Evolutionary conservation across 1,140 invertebrate species (phyloP), one percentile per base, ranked within the genome.

Genomic region (Drosophila teissieri): DNA sequence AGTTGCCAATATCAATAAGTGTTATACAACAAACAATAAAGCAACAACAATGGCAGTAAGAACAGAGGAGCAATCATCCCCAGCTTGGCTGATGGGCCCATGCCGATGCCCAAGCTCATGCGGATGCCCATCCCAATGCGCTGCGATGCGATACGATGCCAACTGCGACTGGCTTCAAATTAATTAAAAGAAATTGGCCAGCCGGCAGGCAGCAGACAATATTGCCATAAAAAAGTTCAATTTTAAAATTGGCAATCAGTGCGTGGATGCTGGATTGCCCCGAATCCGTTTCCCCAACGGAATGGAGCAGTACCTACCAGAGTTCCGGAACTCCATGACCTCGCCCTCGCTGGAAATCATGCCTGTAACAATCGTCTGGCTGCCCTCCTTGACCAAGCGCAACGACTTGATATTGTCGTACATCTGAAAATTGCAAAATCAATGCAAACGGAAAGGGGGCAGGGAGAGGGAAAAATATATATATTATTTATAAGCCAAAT

Each of bases 291-390:
- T 57, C 37, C 31, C 27, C 22, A 62, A 40, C 12, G 27, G 15
- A 34, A 49, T 51, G 27, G 48, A 51, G n/a, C 6, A 27, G 55
- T 81, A 91, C 91, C 90, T 89, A 92, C 91, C 94, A 8, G 92
- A 76, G 56, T 93, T 93, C 12, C 95, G 93, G 85, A 97, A 98
- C 49, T 97, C 95, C 96, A 98, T 96, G 51, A 96, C 93, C 93
- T 98, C 97, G 40, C 94, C 94, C 93, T 98, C 97, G 69, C 94
- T 94, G 0, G 97, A 98, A 63, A 97, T 95, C 95, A 98, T 95
- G 42, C 96, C 97, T 19, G 94, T 95, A 1, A 95, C 96, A 17
- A 95, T 92, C 2, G 94, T 94, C 42, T 94, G 93, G 55, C 95
- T 94, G 57, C 93, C 94, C 78, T 96, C 95, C 31, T 94, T 92